These are phyloP conservation scores for Pantherophis guttatus DNA, from an alignment of 2,113 vertebrate species.

Conservation along the genomic window DNA sequence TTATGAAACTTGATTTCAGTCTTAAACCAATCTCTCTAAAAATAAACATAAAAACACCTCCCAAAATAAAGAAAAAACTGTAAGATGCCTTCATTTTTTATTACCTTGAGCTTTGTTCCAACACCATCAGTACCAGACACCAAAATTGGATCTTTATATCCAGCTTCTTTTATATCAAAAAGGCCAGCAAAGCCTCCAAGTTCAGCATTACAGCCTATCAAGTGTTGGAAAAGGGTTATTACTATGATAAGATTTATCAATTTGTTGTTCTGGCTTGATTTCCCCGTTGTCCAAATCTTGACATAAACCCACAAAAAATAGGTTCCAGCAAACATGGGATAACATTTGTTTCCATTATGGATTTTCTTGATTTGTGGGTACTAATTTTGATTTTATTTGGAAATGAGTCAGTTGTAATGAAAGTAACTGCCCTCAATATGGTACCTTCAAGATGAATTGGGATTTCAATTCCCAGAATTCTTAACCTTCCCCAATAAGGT, in stretches of 20 bases:
- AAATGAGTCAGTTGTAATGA: not conserved
- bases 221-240: conserved; percentile 21
- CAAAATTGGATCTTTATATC: conserved; percentile 88
- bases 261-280: not conserved
- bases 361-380: not conserved
- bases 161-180: conserved; percentile 93
- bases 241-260: not conserved
- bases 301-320: not conserved
- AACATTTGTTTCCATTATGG: not conserved
- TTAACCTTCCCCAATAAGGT: not conserved
- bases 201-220: conserved; percentile 86
- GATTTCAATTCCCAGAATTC: not conserved
- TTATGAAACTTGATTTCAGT: not conserved
- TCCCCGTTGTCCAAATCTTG: not conserved
- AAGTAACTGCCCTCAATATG: not conserved
- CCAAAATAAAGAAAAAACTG: not conserved
- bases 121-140: conserved; percentile 95
- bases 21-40: not conserved
- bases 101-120: conserved; percentile 96
- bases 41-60: not conserved
- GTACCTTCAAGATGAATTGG: not conserved
- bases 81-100: not conserved
- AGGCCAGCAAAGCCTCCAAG: conserved; percentile 95
- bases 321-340: not conserved
- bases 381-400: not conserved